Evolutionary conservation across 2,797 vertebrate genomes (phyloP), one percentile per base, ranked within the genome.

Genomic region (Diglossa cyanea): DNA sequence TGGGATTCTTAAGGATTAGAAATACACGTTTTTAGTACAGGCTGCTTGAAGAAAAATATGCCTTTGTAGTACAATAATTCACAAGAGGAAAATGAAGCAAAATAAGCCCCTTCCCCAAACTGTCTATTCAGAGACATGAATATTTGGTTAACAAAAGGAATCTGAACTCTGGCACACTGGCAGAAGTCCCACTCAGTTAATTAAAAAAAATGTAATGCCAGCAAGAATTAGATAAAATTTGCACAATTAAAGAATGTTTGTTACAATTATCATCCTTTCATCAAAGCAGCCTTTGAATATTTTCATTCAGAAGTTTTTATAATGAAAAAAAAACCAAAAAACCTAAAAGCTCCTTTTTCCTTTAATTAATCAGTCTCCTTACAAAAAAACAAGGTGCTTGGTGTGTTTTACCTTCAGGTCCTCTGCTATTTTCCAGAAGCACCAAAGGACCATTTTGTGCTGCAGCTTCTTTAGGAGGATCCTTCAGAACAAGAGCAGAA

Each of bases 371-470:
- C 39, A 13, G 13, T 30, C 26, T 47, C 68, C 7, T 67, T 20
- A 80, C 14, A 30, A 62, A 42, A 42, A 17, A 28, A 51, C 35
- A 13, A 3, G 16, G 7, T 26, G 15, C 24, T 10, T 2, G 2
- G 6, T 35, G 42, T 68, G 23, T 70, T 58, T 96, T 94, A 98
- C 98, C 97, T 96, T 96, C 39, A 70, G 61, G 45, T 84, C 21
- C 95, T 51, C 65, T 93, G 57, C 17, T 92, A 6, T 90, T 80
- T 90, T 95, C 94, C 62, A 40, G 53, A 17, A 93, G 74, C 88
- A 91, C 45, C 15, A 92, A 94, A 96, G 76, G 20, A 73, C 79
- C 78, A 60, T 50, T 58, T 73, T 78, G 82, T 23, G 70, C 53
- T 94, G 72, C 44, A 91, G 60, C 51, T 79, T 97, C 94, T 82